Base-by-base conservation (phyloP, 2,888 invertebrate species). In the Drosophila phalerata region DNA sequence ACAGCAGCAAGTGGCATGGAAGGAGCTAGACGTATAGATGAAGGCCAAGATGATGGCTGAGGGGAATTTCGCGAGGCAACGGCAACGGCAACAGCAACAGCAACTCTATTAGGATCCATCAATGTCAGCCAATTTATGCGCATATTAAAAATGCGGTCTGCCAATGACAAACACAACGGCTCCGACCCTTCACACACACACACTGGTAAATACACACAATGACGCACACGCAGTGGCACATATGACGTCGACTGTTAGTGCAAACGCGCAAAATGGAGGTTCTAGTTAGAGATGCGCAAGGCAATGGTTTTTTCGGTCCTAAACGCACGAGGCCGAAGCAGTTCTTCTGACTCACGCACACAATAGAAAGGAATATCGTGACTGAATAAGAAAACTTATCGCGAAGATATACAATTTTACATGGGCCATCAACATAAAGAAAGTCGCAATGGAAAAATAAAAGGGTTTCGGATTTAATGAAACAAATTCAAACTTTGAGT, bases 31-130 rank as follows among this genome's bases (percentile, higher is more conserved):
- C 22, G 25, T 10, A n/a, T 13, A 15, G 28, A 30, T 10, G 10
- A 9, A 6, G 38, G 13, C 22, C 13, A 49, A 3, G 37, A 5
- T 4, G 8, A n/a, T 13, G 25, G 13, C 13, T 15, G 45, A 22
- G 37, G 19, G 11, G 9, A 15, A 47, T 37, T 25, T 22, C 51
- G 45, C 53, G 65, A 75, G 68, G 55, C 72, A 68, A 53, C 43
- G 64, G 68, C 58, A 73, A 58, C 67, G 68, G 55, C 72, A 68
- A 53, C 43, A 62, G 68, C 58, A 73, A 58, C 67, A 72, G 73
- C 79, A 75, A 85, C 86, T 86, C 84, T 86, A 85, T 88, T 88
- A 86, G 88, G 81, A 88, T 80, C 86, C 86, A 86, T 88, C 85
- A 86, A 86, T 88, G 88, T 82, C 84, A 84, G 70, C 80, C 86